These are phyloP conservation scores for Urocitellus parryii DNA, from an alignment of 2,113 vertebrate species.

Conservation along the genomic window DNA sequence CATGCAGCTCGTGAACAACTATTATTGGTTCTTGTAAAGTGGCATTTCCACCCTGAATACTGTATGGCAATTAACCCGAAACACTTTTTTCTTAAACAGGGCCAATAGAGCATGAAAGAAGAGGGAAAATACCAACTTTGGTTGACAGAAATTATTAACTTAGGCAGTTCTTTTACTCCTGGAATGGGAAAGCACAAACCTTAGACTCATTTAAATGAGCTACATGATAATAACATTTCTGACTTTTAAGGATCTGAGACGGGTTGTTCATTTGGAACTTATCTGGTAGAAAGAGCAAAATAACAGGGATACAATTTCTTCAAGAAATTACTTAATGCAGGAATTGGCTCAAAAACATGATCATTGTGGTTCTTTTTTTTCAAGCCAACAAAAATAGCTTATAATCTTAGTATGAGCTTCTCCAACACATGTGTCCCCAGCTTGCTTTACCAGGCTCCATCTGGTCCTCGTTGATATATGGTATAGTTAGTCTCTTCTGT, in stretches of 20 bases:
- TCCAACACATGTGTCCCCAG: conserved; percentile 49
- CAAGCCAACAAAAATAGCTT: conserved; percentile 10
- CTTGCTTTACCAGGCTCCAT: conserved; percentile 46
- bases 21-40: not conserved
- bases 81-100: not conserved
- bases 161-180: not conserved
- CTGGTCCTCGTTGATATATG: conserved; percentile 31
- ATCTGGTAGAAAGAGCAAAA: not conserved
- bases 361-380: conserved; percentile 47
- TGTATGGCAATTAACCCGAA: conserved; percentile 11
- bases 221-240: not conserved
- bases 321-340: not conserved
- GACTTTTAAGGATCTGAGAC: not conserved
- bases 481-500: conserved; percentile 78
- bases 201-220: accelerated
- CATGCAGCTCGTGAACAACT: not conserved
- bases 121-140: not conserved
- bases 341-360: not conserved
- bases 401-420: conserved; percentile 43
- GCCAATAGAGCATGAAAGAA: not conserved
- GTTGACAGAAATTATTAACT: conserved; percentile 36
- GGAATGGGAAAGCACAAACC: conserved; percentile 42
- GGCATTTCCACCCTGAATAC: not conserved
- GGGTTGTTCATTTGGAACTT: not conserved
- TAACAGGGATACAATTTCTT: not conserved